Base-by-base conservation (phyloP, 2,113 vertebrate genomes). In the Calidris pygmaea region DNA sequence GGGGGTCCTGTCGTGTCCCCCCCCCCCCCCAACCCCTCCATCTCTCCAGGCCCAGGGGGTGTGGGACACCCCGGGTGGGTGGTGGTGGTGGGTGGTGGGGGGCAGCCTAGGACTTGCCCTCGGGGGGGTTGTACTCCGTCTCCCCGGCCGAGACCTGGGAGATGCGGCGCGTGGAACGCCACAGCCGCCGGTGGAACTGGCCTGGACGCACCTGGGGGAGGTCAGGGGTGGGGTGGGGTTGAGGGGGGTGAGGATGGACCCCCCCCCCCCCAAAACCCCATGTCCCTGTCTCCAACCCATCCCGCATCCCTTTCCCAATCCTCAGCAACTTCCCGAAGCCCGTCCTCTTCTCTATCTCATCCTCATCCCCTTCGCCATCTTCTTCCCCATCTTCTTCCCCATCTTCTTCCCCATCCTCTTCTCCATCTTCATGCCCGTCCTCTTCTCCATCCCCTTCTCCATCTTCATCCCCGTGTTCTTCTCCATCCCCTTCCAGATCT, bases 101-200 rank as follows among this genome's bases (percentile, higher is more conserved):
- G 58, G 11, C 3, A 5, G 65, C 9, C 66, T 48, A 50, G 95
- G 94, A 94, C 79, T 82, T 91, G 47, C 96, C 94, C 91, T 99
- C 98, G 1, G 48, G 24, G 3, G 99, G 98, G 92, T 98, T 98
- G 98, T 99, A 99, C 29, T 99, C 99, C 0, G 99, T 99, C 98
- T 99, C 99, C 8, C 99, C 99, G 0, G 99, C 98, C 0, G 99
- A 99, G 87, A 99, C 99, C 97, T 99, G 99, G 81, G 98, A 98
- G 96, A 99, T 99, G 32, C 99, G 98, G 27, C 99, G 98, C 0
- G 98, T 99, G 56, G 99, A 99, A 11, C 99, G 98, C 99, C 99
- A 99, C 14, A 99, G 97, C 79, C 98, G 98, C 56, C 99, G 98
- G 41, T 98, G 96, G 92, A 99, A 99, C 95, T 99, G 99, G 66